Conservation (phyloP, 2,888 invertebrate species). For the Polietes domitor region DNA sequence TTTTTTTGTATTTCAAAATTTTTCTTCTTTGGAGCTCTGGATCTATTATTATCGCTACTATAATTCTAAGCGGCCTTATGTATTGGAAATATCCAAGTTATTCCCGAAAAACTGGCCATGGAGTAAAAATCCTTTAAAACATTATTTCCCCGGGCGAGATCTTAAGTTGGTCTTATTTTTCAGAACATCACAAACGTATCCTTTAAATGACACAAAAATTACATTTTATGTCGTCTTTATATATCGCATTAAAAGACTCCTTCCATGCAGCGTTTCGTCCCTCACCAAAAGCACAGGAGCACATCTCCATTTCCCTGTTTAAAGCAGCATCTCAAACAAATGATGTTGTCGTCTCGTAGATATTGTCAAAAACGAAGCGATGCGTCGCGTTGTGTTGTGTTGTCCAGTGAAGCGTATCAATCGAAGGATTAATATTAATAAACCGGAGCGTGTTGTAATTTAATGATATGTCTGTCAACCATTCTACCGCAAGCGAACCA, state of each 20-base stretch:
- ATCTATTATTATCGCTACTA: no score
- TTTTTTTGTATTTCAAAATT: no score
- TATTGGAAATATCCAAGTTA: no score
- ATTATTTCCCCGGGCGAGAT: no score
- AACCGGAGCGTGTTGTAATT: constrained; percentile 55
- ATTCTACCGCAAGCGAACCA: constrained; percentile 59
- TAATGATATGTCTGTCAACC: constrained; percentile 48
- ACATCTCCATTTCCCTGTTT: background rate
- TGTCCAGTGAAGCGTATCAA: constrained; percentile 66
- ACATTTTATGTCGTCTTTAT: background rate
- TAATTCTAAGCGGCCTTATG: no score
- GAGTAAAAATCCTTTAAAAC: no score
- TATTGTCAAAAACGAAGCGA: background rate
- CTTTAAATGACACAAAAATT: no score
- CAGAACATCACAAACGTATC: no score
- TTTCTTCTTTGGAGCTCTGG: no score
- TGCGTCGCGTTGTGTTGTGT: constrained; percentile 6
- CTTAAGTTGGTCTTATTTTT: no score
- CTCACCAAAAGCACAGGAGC: background rate
- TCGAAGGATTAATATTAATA: constrained; percentile 69
- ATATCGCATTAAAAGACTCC: background rate
- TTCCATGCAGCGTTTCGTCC: background rate
- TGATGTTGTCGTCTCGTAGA: background rate
- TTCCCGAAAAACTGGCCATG: no score
- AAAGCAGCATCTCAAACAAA: background rate